Conservation (phyloP, 2,113 vertebrate species). For the Mormyrus lacerda region DNA sequence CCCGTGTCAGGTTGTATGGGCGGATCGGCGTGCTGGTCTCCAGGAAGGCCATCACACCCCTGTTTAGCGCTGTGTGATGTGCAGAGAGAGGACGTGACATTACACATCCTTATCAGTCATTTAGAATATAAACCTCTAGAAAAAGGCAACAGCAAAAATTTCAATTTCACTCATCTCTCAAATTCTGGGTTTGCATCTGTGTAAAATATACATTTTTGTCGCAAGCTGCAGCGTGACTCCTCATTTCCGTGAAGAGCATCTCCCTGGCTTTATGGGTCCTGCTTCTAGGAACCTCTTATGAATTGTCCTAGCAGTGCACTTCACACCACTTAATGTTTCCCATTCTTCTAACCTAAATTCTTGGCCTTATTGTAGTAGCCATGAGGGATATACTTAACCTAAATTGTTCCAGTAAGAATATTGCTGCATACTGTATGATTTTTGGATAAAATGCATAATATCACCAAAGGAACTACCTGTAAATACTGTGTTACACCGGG, state of each 20-base stretch:
- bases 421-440: not conserved
- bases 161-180: too few relatives aligned
- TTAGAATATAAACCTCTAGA: not conserved
- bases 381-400: not conserved
- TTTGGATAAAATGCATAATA: not conserved
- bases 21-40: not conserved
- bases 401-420: not conserved
- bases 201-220: too few relatives aligned
- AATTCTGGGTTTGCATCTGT: too few relatives aligned
- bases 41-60: not conserved
- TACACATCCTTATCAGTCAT: not conserved
- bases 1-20: not conserved
- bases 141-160: too few relatives aligned
- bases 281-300: too few relatives aligned
- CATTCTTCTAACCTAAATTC: not conserved
- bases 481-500: not conserved
- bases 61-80: not conserved
- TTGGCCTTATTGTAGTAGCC: not conserved
- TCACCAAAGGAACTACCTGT: not conserved
- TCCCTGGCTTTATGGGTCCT: too few relatives aligned
- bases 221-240: too few relatives aligned
- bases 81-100: not conserved
- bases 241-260: too few relatives aligned
- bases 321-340: too few relatives aligned
- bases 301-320: too few relatives aligned